Evolutionary conservation across 2,113 vertebrate species (phyloP).

Genomic region (Phalacrocorax brasilianus): DNA sequence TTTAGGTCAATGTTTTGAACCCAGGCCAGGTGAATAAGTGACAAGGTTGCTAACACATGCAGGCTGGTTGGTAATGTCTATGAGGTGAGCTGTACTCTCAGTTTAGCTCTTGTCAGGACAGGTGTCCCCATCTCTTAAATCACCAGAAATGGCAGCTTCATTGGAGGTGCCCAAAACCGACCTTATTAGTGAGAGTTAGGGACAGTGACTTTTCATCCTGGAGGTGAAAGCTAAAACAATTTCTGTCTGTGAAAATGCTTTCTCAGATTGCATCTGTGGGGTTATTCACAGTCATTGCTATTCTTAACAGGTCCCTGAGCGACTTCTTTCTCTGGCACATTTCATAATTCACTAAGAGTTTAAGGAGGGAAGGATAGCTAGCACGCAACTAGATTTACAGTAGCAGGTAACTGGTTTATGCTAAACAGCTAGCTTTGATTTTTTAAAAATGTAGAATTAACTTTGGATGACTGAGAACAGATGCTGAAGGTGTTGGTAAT

Average conservation of each 20-base stretch:
- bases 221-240: conserved; percentile 49
- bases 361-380: not conserved
- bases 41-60: conserved; percentile 50
- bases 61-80: conserved; percentile 31
- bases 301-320: not conserved
- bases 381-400: not conserved
- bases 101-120: conserved; percentile 18
- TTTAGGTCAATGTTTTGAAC: conserved; percentile 59
- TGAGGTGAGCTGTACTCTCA: conserved; percentile 47
- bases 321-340: not conserved
- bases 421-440: not conserved
- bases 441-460: not conserved
- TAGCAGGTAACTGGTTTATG: not conserved
- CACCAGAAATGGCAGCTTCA: conserved; percentile 45
- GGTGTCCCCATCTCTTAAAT: conserved; percentile 52
- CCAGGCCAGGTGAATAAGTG: conserved; percentile 33
- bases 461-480: not conserved
- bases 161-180: conserved; percentile 24
- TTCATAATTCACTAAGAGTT: not conserved
- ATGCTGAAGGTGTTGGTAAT: not conserved
- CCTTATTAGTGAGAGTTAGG: conserved; percentile 33
- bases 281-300: conserved; percentile 41
- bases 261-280: conserved; percentile 41
- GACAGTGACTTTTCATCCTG: conserved; percentile 41
- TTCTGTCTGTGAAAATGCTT: conserved; percentile 11